A percentile compares a stretch with the other conserved stretches of the same genome.
These are phyloP conservation scores for Hippocampus kuda DNA, from an alignment of 2,797 vertebrate genomes.

Conservation along the genomic window DNA sequence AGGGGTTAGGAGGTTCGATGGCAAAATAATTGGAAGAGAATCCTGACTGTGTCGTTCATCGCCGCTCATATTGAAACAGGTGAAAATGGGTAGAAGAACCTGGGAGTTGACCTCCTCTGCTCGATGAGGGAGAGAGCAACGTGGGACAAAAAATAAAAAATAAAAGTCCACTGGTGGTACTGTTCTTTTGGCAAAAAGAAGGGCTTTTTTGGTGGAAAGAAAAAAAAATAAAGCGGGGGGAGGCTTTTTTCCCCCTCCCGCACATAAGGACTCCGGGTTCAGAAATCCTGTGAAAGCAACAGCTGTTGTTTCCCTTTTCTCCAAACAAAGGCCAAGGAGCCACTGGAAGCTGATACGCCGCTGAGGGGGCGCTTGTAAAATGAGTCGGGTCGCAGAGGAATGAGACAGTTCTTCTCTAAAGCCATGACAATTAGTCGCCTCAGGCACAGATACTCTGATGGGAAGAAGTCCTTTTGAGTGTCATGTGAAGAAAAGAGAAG, in stretches of 20 bases:
- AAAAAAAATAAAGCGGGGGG: constrained; percentile 27
- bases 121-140: constrained; percentile 2
- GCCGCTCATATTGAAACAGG: constrained; percentile 69
- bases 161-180: not conserved
- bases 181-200: not conserved
- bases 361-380: constrained; percentile 55
- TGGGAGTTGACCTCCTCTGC: constrained; percentile 16
- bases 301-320: constrained; percentile 76
- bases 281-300: constrained; percentile 84
- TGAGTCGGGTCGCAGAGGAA: constrained; percentile 32
- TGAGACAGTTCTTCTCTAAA: constrained; percentile 37
- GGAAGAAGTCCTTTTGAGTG: constrained; percentile 9
- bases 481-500: not conserved
- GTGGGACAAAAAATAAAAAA: not conserved
- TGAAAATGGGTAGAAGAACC: constrained; percentile 47
- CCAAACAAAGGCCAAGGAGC: constrained; percentile 61
- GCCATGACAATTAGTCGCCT: constrained; percentile 38
- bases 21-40: constrained; percentile 64
- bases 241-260: constrained; percentile 37
- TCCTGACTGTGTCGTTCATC: constrained; percentile 74
- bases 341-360: constrained; percentile 58
- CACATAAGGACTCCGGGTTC: constrained; percentile 66
- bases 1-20: constrained; percentile 44
- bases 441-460: constrained; percentile 26
- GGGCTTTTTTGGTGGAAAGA: constrained; percentile 36